Base-by-base conservation (phyloP, 2,888 invertebrate species). In the Cordilura impudica region DNA sequence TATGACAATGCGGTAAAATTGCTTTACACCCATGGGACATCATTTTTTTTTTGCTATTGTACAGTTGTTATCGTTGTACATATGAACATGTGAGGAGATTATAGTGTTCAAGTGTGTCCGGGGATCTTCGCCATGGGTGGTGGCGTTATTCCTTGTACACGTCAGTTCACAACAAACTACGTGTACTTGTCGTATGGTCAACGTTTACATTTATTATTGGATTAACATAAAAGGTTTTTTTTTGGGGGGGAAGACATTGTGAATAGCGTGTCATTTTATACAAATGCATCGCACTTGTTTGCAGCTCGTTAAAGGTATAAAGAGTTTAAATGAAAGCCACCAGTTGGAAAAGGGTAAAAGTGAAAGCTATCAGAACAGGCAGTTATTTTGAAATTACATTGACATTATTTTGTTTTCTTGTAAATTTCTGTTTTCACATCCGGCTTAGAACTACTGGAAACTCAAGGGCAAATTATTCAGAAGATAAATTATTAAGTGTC, bases 1-100 rank as follows among this genome's bases (percentile, higher is more conserved):
- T 71, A 67, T 81, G 81, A 81, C 78, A 82, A 82, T 83, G 83
- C 82, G 81, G 83, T 80, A 82, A 83, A 82, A 81, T 47, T 83
- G 77, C 74, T 76, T 51, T 72, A 45, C 73, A 74, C 69, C 70
- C 78, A 70, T 53, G 73, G 69, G 73, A 65, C 12, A 39, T 60
- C 65, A 53, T 39, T 45, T 43, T 35, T 16, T 53, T 18, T 10
- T n/a, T 49, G n/a, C 1, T 18, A 14, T 18, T 31, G 2, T 10
- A 10, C 10, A 10, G 12, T 31, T 26, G 3, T 26, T 26, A 4
- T 26, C 26, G 26, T 26, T 26, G 3, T 26, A 26, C 26, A n/a
- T n/a, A n/a, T 39, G 2, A 39, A 39, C 35, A 39, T 39, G 35
- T 39, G 35, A 39, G 35, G 12, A 39, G 35, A 39, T 39, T 39